Base-by-base conservation (phyloP, 2,888 invertebrate genomes). In the Choristoneura rosaceana region DNA sequence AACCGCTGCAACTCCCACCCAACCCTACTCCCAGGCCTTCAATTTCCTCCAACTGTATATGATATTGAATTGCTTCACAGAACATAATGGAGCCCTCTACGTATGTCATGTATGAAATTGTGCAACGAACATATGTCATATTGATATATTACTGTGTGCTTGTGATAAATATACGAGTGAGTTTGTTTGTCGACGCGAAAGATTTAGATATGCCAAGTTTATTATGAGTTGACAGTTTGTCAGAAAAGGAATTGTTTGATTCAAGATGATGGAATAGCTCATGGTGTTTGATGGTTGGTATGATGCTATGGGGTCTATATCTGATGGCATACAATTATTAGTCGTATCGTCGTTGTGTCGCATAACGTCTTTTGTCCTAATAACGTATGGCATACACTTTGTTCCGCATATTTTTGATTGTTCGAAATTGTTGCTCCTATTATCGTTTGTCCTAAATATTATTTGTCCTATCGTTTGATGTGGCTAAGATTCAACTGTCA, bases 41-140 rank as follows among this genome's bases (percentile, higher is more conserved):
- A 90, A 91, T 92, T 92, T 92, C 91, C 92, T 90, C 84, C 89
- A 85, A 84, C 87, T 88, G 86, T 88, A 82, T 87, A 88, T 89
- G 88, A 88, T 90, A 92, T 91, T 88, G 90, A 91, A 91, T 92
- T 90, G 91, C 83, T 83, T 84, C 85, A 81, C 83, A 81, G 84
- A 85, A 85, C 84, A 90, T 91, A 90, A 91, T 88, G 80, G 84
- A 84, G 86, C 86, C 87, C 86, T 88, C 34, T 43, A 59, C 59
- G 59, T 87, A 87, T 80, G 80, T 87, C 87, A 86, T 85, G 88
- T 89, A 85, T 84, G 86, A 88, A 90, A 87, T 87, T 86, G 85
- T 76, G 75, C 77, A 76, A 74, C 41, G 25, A 43, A 62, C 69
- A 33, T 47, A 65, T 33, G 50, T 64, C 14, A 55, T 43, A 64